Evolutionary conservation across 2,113 vertebrate species (phyloP).

Genomic region (Silurus meridionalis): DNA sequence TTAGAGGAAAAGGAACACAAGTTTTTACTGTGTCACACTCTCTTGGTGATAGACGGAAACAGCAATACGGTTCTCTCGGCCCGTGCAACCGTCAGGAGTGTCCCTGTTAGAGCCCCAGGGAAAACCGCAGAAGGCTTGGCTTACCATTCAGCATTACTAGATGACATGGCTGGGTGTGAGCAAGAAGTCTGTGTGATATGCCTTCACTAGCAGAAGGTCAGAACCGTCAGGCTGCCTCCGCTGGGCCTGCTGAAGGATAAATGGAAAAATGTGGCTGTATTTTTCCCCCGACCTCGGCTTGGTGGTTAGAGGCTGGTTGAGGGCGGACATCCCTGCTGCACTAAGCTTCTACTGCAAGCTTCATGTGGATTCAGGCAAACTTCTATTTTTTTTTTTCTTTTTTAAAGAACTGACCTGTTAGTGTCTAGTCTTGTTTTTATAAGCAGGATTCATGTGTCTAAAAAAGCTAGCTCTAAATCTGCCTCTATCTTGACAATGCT

Average conservation of each 20-base stretch:
- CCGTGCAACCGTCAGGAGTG: conserved; percentile 22
- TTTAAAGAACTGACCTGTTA: conserved; percentile 17
- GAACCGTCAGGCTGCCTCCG: conserved; percentile 54
- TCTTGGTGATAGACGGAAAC: conserved; percentile 62
- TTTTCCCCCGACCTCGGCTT: conserved; percentile 54
- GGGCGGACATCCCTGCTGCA: conserved; percentile 61
- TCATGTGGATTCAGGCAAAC: conserved; percentile 6
- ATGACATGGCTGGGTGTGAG: conserved; percentile 71
- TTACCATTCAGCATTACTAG: conserved; percentile 61
- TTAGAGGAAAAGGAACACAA: conserved; percentile 1
- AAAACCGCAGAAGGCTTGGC: conserved; percentile 46
- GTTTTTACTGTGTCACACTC: conserved; percentile 31
- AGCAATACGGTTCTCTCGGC: conserved; percentile 33
- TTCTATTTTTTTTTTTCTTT: conserved; percentile 29
- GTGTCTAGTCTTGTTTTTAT: conserved; percentile 36
- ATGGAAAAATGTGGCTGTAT: conserved; percentile 70
- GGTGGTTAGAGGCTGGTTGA: conserved; percentile 63
- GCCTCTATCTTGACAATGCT: conserved; percentile 9
- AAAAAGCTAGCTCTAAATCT: conserved; percentile 51
- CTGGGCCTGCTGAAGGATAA: conserved; percentile 58
- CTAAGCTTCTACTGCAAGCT: conserved; percentile 49
- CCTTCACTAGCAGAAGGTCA: conserved; percentile 68
- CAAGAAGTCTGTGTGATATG: conserved; percentile 64
- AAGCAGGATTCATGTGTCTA: conserved; percentile 47
- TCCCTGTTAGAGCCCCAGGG: conserved; percentile 27